A percentile compares a stretch with the other conserved stretches of the same genome.
Evolutionary conservation across 2,888 invertebrate species (phyloP).

Genomic region (Caenorhabditis sp.): DNA sequence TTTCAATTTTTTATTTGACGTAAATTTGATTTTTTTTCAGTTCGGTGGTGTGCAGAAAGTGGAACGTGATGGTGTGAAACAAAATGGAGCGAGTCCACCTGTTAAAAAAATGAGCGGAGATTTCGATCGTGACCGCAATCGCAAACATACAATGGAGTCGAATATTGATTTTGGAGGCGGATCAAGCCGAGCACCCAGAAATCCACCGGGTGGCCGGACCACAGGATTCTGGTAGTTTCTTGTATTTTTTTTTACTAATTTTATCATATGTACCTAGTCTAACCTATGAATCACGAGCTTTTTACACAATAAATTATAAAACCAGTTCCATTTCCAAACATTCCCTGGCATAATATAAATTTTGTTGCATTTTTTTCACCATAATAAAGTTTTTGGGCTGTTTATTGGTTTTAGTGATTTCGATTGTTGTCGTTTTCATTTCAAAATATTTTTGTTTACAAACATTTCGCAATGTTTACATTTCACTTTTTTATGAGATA

Average conservation of each 20-base stretch:
- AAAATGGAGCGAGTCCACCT: slow-evolving; percentile 22
- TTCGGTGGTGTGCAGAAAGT: slow-evolving; percentile 42
- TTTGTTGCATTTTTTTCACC: neutral
- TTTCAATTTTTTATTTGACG: neutral
- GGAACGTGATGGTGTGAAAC: slow-evolving; percentile 30
- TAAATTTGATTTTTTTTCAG: slow-evolving; percentile 6
- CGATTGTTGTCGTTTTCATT: neutral
- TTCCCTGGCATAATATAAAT: neutral
- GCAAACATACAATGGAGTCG: slow-evolving; percentile 46
- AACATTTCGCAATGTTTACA: neutral
- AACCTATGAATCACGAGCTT: neutral
- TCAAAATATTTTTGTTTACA: neutral
- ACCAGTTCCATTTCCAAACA: neutral
- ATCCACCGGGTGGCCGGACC: slow-evolving; percentile 56
- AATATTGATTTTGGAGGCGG: slow-evolving; percentile 30
- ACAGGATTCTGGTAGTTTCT: slow-evolving; percentile 52
- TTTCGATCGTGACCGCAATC: slow-evolving; percentile 21
- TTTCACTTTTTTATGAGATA: neutral
- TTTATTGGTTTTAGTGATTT: neutral
- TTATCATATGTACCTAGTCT: neutral
- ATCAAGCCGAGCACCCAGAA: slow-evolving; percentile 20
- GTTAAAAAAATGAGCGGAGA: slow-evolving; percentile 16
- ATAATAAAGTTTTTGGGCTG: neutral
- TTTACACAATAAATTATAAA: neutral
- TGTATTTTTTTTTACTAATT: neutral